Evolutionary conservation across 1,140 invertebrate species (phyloP), one percentile per base, ranked within the genome.

Genomic region (Medauroidea extradentata): DNA sequence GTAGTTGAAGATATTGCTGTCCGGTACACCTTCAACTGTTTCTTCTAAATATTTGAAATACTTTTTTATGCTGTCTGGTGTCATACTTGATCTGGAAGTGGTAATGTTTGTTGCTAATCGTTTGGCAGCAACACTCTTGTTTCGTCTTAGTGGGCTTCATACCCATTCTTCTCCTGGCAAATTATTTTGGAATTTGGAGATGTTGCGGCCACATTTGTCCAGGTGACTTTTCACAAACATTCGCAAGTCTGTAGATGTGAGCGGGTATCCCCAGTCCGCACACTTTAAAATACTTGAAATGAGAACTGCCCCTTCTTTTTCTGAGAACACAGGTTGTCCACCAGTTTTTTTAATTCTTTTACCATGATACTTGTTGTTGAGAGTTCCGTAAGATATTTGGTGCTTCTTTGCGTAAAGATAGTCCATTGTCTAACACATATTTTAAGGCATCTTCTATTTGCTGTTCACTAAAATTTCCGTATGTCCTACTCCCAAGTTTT

Each of bases 1-100:
- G 55, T 72, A 74, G 58, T 75, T 74, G 3, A 72, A 53, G 16
- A 77, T 70, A 54, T 71, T 67, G n/a, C 59, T 34, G 16, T 66
- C 62, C 24, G 70, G 69, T n/a, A 74, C 65, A 29, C 63, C 64
- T 61, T 70, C 29, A 11, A 75, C 23, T 53, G 62, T 52, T 13
- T 59, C 50, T 38, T 43, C 39, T 54, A 39, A 38, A 19, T 76
- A 56, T 60, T 75, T 59, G 62, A 52, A 60, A 48, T 69, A 69
- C 46, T 65, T 67, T 42, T 52, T 58, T 24, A 72, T 60, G 24
- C 43, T 61, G n/a, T 60, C 53, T n/a, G 49, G 7, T 27, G 42
- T 62, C 14, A 61, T 53, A 39, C 41, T 62, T 24, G 66, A 68
- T 48, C 69, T 60, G 18, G 50, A 53, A 53, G 61, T 48, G 63